Evolutionary conservation across 2,113 vertebrate genomes (phyloP), one percentile per base, ranked within the genome.

Genomic region (Corythornis madagascariensis): DNA sequence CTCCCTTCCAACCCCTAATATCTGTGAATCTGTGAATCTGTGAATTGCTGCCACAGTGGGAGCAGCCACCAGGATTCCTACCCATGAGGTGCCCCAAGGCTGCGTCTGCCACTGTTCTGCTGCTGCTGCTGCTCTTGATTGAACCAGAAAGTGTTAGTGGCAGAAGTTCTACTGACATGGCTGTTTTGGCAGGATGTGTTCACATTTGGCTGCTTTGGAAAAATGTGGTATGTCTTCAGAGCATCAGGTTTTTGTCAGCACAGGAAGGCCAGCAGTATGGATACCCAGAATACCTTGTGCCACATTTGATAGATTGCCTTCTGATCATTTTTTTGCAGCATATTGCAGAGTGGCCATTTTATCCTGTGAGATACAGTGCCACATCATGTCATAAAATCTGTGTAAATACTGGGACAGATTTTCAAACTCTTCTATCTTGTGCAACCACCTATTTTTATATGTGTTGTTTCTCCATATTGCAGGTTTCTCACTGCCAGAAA

Each of bases 161-260:
- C 67, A 70, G 60, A 89, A 82, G 76, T 66, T 94, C 35, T 70
- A 73, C 60, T 48, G 47, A 77, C 80, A 73, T 20, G 66, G 65
- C 56, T 77, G 60, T 70, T 88, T 66, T 86, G 83, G 83, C 92
- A 94, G 60, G 59, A 70, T 55, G 22, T 42, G 38, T 25, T 86
- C 72, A 61, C 13, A 35, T 88, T 77, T 83, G 76, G 52, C 67
- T 73, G 60, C 7, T 86, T 73, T 61, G 70, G 42, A 66, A 92
- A 83, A 69, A 71, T 63, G 31, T 35, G 38, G 28, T 42, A 31
- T 43, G 69, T 80, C 79, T n/a, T 80, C 53, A 35, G 59, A 83
- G 67, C 63, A 90, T 40, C 19, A 56, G 74, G 71, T 16, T 89
- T 89, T 91, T 61, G 94, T 45, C 89, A 81, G 76, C 60, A 92